A percentile compares a stretch with the other conserved stretches of the same genome.
phyloP scores from a whole-genome alignment of 1,140 invertebrate species.

The Aphidius ervi region DNA sequence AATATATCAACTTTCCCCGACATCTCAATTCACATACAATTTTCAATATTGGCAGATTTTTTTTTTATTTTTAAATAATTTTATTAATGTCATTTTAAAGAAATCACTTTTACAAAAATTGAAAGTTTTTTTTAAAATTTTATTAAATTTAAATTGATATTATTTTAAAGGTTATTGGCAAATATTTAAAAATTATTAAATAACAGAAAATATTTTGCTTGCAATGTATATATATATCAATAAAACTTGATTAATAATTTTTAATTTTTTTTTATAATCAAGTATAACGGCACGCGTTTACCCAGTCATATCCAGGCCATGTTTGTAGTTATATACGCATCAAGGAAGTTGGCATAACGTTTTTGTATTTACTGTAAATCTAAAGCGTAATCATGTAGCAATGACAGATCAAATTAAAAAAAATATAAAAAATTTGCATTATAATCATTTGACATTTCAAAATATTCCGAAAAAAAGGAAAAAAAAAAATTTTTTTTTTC shows the following conservation, averaged over 20 bases:
- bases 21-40: too few relatives aligned
- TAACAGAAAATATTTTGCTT: too few relatives aligned
- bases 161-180: background rate
- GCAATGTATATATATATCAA: too few relatives aligned
- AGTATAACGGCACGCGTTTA: constrained; percentile 12
- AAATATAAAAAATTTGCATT: background rate
- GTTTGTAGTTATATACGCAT: constrained; percentile 3
- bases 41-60: background rate
- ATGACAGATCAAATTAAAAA: constrained; percentile 2
- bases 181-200: background rate
- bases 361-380: constrained; percentile 3
- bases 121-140: background rate
- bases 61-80: background rate
- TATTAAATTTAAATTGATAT: background rate
- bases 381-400: constrained; percentile 7
- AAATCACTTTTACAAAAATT: too few relatives aligned
- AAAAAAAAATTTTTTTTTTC: too few relatives aligned
- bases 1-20: too few relatives aligned
- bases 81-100: background rate
- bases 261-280: background rate
- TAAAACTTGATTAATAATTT: background rate
- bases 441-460: too few relatives aligned
- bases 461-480: too few relatives aligned
- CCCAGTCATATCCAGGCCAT: constrained; percentile 12
- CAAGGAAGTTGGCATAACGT: constrained; percentile 14